phyloP scores from a whole-genome alignment of 2,113 vertebrate species.

The Cairina moschata region DNA sequence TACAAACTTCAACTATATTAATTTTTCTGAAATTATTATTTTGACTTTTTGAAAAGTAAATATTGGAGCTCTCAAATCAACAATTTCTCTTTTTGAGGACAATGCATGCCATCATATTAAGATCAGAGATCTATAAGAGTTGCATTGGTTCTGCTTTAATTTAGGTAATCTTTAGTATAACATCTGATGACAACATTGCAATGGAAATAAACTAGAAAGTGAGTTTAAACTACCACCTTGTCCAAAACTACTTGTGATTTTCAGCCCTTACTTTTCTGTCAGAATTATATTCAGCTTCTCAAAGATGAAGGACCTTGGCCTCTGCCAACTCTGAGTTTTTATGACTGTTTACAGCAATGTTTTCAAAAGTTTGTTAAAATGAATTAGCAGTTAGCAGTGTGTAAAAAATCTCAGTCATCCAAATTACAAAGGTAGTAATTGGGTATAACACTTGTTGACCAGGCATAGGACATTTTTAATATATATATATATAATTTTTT shows the following conservation, averaged over 20 bases:
- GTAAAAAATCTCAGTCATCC: not conserved
- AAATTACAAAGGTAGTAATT: constrained; percentile 12
- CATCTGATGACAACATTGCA: not conserved
- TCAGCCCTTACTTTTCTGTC: not conserved
- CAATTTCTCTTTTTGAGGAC: not conserved
- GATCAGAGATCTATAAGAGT: not conserved
- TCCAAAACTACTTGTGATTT: not conserved
- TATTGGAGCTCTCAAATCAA: not conserved
- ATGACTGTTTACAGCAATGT: not conserved
- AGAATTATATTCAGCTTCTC: not conserved
- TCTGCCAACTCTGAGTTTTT: not conserved
- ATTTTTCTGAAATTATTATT: not conserved
- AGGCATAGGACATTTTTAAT: not conserved
- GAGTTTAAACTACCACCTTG: not conserved
- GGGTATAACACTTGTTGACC: constrained; percentile 20
- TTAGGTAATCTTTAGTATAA: not conserved
- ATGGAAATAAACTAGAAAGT: not conserved
- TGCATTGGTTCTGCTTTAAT: no score
- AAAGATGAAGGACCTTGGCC: not conserved
- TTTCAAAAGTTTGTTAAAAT: constrained; percentile 12
- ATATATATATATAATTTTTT: no score
- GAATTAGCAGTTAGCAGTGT: not conserved
- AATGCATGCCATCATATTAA: not conserved
- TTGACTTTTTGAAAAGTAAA: not conserved
- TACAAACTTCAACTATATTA: not conserved